A percentile compares a stretch with the other conserved stretches of the same genome.
phyloP scores from a whole-genome alignment of 2,113 vertebrate species.

The Gallinago paraguaiae region DNA sequence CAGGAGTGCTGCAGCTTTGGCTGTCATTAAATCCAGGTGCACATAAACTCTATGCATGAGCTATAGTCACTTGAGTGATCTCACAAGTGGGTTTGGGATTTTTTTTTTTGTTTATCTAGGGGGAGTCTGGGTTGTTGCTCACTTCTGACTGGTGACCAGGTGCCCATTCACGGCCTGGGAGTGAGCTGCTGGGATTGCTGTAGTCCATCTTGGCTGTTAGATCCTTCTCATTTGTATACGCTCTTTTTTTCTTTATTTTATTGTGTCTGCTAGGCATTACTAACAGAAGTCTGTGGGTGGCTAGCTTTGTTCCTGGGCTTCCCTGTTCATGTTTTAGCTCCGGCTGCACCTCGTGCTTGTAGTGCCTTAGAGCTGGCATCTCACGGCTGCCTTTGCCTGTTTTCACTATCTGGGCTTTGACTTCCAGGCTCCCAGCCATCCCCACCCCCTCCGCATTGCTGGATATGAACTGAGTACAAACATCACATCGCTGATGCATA shows the following conservation, averaged over 20 bases:
- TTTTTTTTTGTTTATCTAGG: background rate
- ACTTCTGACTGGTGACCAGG: background rate
- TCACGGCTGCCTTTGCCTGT: background rate
- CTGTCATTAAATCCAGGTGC: background rate
- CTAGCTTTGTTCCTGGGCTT: background rate
- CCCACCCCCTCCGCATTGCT: background rate
- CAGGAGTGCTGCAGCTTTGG: background rate
- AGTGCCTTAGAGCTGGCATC: background rate
- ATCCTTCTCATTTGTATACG: background rate
- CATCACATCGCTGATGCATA: background rate
- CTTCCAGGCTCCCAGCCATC: background rate
- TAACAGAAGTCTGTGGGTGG: background rate
- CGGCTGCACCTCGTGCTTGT: background rate
- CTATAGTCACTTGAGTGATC: background rate
- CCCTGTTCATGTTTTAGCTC: background rate
- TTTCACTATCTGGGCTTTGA: background rate
- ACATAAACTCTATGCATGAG: background rate
- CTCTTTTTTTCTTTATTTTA: background rate
- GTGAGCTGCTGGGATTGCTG: background rate
- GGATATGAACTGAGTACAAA: background rate
- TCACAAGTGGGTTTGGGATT: background rate
- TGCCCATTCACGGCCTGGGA: background rate
- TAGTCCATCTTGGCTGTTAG: fast-evolving
- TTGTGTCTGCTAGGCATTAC: background rate
- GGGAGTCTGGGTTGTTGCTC: background rate